Evolutionary conservation across 2,797 vertebrate genomes (phyloP).

Genomic region (Hafferia zeledoni): DNA sequence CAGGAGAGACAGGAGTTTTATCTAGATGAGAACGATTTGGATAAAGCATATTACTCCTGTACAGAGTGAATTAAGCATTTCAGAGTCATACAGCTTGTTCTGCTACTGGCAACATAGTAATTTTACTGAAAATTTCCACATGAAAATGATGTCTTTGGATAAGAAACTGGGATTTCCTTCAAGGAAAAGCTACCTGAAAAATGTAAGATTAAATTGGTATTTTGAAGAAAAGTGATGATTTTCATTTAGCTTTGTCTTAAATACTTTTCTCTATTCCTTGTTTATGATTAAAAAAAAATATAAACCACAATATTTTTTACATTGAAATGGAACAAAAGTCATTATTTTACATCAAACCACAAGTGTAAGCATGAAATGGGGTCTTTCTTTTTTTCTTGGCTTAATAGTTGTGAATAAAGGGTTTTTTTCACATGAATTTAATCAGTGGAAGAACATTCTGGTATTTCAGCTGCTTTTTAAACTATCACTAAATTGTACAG

Average conservation of each 20-base stretch:
- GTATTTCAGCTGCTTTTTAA: neutral
- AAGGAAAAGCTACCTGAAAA: neutral
- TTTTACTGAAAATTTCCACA: neutral
- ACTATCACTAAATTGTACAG: neutral
- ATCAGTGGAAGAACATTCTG: neutral
- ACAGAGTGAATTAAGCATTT: neutral
- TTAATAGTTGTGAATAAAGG: neutral
- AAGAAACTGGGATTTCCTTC: neutral
- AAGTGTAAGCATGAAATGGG: neutral
- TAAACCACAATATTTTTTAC: neutral
- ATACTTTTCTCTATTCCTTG: neutral
- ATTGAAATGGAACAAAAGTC: neutral
- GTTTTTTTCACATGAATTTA: neutral
- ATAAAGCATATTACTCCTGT: neutral
- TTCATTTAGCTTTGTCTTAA: neutral
- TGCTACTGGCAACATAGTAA: neutral
- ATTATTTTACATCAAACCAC: neutral
- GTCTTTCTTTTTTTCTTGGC: slow-evolving; percentile 16
- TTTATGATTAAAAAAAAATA: neutral
- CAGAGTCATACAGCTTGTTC: neutral
- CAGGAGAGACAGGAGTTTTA: neutral
- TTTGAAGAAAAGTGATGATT: neutral
- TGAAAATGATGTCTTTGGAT: neutral
- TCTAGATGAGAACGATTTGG: neutral
- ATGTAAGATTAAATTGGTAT: neutral